Base-by-base conservation (phyloP, 35 echinoderm and acorn worm species). In the Holothuria glaberrima region DNA sequence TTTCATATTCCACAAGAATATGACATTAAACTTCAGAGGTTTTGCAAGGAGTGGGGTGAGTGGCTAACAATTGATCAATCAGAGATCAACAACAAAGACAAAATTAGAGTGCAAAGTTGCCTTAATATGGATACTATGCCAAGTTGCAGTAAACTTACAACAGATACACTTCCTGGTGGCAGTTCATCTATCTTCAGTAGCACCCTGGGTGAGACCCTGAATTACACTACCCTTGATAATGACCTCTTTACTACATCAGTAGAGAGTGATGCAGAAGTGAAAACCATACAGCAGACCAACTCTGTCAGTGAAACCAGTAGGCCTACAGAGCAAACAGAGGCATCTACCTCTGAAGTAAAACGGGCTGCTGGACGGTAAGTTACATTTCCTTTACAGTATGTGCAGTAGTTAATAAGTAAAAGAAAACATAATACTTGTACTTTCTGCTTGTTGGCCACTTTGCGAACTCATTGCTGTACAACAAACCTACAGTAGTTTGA, bases 1-100 rank as follows among this genome's bases (percentile, higher is more conserved):
- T 72, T 72, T 72, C 69, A 31, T 72, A 72, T 72, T 72, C 69
- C 69, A 30, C n/a, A 31, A 72, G 69, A 72, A 30, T 72, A 72
- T 31, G 68, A 72, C 27, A 72, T 72, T 72, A 72, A 72, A 72
- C 28, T 72, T 38, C 24, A 72, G 31, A 27, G 69, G 31, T 72
- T 10, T 12, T 29, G 69, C 69, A 25, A 72, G 31, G 69, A 72
- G 9, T 72, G 69, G 69, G 28, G 69, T 19, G 69, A 72, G 69
- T 72, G 69, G 69, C 69, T 72, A 33, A 72, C 69, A 32, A 72
- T 72, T 30, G 69, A 72, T 31, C 32, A 72, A 72, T 72, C 69
- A 72, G 68, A 72, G 28, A 72, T 72, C 68, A 72, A 72, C 16
- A 72, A 0, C 68, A 72, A 33, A 18, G 69, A 72, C 69, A 72